Evolutionary conservation across 2,888 invertebrate species (phyloP).

Genomic region (Dynastes grantii): DNA sequence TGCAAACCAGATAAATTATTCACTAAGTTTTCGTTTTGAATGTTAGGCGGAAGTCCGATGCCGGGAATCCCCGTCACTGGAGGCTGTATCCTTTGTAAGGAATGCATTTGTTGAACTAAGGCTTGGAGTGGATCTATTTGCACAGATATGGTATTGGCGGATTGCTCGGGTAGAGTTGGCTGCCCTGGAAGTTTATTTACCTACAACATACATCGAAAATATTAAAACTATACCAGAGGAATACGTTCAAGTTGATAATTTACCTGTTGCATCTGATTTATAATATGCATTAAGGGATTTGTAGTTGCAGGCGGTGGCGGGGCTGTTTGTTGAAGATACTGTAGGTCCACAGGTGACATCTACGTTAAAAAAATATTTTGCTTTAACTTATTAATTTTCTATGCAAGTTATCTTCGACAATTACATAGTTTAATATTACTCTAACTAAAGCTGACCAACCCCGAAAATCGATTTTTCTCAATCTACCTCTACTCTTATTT

Average conservation of each 20-base stretch:
- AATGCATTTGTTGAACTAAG: conserved; percentile 73
- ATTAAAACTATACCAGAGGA: no score
- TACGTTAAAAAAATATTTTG: conserved; percentile 36
- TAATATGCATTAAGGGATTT: conserved; percentile 74
- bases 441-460: no score
- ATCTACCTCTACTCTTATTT: no score
- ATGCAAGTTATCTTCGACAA: no score
- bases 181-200: conserved; percentile 66
- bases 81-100: conserved; percentile 67
- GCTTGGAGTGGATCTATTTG: conserved; percentile 72
- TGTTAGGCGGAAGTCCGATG: conserved; percentile 52
- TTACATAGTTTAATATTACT: no score
- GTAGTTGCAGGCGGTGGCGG: conserved; percentile 67
- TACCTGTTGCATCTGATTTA: conserved; percentile 73
- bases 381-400: no score
- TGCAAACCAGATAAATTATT: conserved; percentile 48
- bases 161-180: conserved; percentile 64
- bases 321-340: conserved; percentile 50
- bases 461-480: no score
- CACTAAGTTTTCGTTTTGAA: conserved; percentile 46
- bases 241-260: no score
- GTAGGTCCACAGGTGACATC: conserved; percentile 56
- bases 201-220: conserved; percentile 55
- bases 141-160: conserved; percentile 61
- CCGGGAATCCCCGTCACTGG: conserved; percentile 51